Evolutionary conservation across 2,797 vertebrate genomes (phyloP).

Genomic region (Brotula barbata): DNA sequence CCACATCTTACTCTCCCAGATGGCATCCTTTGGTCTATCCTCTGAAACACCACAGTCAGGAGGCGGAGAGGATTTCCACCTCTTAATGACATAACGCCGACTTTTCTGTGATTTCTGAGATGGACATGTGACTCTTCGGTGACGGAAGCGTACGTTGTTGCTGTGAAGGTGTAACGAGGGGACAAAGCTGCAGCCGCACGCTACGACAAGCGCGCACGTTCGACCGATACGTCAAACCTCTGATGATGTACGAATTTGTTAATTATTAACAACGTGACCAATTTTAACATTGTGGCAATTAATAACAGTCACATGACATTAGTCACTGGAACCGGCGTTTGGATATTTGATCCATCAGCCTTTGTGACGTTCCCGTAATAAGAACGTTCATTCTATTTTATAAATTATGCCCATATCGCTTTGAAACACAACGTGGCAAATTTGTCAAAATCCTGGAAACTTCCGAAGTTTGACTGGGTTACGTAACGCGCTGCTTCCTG

Average conservation of each 20-base stretch:
- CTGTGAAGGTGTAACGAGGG: too few species aligned
- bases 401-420: slow-evolving; percentile 33
- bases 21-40: slow-evolving; percentile 47
- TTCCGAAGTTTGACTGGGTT: slow-evolving; percentile 58
- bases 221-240: background rate
- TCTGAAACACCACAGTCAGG: slow-evolving; percentile 8
- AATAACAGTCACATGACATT: background rate
- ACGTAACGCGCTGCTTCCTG: slow-evolving; percentile 59
- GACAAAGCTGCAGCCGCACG: background rate
- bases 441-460: slow-evolving; percentile 49
- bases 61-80: slow-evolving; percentile 40
- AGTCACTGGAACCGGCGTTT: too few species aligned
- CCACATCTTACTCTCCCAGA: slow-evolving; percentile 44
- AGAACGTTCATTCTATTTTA: background rate
- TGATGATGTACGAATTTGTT: slow-evolving; percentile 3
- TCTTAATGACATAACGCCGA: slow-evolving; percentile 21
- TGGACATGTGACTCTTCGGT: background rate
- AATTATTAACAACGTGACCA: background rate
- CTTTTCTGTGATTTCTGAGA: slow-evolving; percentile 10
- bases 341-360: too few species aligned
- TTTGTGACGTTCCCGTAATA: too few species aligned
- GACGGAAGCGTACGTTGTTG: background rate
- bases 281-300: background rate
- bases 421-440: slow-evolving; percentile 29
- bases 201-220: background rate